Conservation (phyloP, 2,888 invertebrate genomes). For the Nemapogon koenigi region DNA sequence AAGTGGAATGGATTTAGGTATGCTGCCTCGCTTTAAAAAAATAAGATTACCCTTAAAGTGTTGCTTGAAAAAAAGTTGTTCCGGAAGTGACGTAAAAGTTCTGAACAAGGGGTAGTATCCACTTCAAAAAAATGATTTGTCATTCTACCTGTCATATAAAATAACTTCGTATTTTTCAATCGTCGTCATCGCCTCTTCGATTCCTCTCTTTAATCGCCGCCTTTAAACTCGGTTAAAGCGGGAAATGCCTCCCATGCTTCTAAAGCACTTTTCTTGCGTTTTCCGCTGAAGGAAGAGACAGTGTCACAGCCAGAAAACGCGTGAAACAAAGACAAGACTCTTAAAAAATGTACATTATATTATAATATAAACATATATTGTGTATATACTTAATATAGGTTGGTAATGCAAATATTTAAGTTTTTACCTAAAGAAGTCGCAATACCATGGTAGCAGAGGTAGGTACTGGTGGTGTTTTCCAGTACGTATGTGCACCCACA, state of each 20-base stretch:
- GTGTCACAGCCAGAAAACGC: neutral
- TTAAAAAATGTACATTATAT: neutral
- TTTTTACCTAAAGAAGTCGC: neutral
- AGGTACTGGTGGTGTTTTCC: neutral
- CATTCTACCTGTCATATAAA: neutral
- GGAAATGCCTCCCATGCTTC: neutral
- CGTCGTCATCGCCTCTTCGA: neutral
- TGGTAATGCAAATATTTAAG: neutral
- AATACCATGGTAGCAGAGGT: neutral
- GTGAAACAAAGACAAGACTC: neutral
- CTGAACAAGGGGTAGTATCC: slow-evolving; percentile 1
- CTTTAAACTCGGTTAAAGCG: neutral
- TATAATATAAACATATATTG: neutral
- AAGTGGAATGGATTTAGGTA: neutral
- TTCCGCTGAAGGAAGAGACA: neutral
- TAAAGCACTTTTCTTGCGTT: neutral
- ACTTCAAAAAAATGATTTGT: neutral
- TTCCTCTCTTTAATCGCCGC: neutral
- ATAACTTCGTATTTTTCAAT: neutral
- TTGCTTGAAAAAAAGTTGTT: neutral
- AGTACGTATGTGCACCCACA: neutral
- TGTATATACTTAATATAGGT: neutral
- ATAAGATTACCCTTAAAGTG: neutral
- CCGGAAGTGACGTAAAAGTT: slow-evolving; percentile 3
- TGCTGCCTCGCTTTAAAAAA: slow-evolving; percentile 2